Evolutionary conservation across 2,113 vertebrate species (phyloP), one percentile per base, ranked within the genome.

Genomic region (Nicator chloris): DNA sequence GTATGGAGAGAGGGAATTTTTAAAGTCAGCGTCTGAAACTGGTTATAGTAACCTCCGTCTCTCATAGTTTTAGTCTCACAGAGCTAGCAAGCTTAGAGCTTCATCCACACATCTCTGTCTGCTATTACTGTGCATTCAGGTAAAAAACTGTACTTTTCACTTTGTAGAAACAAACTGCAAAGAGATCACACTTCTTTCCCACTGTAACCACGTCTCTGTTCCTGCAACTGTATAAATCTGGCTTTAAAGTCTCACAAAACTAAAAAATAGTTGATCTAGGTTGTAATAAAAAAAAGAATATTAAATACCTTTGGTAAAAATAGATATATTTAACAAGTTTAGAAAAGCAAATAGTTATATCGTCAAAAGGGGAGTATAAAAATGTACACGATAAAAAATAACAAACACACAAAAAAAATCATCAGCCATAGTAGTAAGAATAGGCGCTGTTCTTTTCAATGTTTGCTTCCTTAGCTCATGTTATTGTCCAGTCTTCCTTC

Each of bases 221-320:
- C 90, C 92, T 97, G 89, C 94, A 94, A 49, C 83, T 95, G 94
- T 97, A 95, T 51, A 96, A 89, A 89, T 97, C 97, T 97, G 91
- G 96, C 97, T 95, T 97, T 96, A 96, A 97, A 97, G 92, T 96
- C 87, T 98, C 97, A 96, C 64, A 97, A 98, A 96, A 94, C 97
- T 98, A 98, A 98, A 97, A 97, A 97, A 98, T 97, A 97, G 68
- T 97, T 96, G 87, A 96, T 98, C 97, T 98, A 98, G 90, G 61
- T 90, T 98, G 95, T 96, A 98, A 97, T 98, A 97, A 98, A 97
- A 94, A 98, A 98, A 98, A 96, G 97, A 96, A 97, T 97, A 98
- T 98, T 98, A 98, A 99, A 99, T 99, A 99, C 98, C 98, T 98
- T 98, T 98, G 98, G 98, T 98, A 98, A 98, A 98, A 98, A 98